Evolutionary conservation across 1,140 invertebrate genomes (phyloP).

Genomic region (Trypoxylus dichotomus): DNA sequence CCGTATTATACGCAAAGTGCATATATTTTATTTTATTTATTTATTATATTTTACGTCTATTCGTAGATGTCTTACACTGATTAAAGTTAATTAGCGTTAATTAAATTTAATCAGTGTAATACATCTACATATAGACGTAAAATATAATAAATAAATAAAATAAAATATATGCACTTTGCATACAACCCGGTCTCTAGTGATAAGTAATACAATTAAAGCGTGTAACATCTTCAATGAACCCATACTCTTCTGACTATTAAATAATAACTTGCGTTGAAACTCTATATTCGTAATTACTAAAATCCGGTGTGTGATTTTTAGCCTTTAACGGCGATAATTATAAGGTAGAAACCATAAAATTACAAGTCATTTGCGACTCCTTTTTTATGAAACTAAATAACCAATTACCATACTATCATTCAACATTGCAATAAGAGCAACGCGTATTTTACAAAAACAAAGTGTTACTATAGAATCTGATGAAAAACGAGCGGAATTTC

Average conservation of each 20-base stretch:
- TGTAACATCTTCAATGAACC: not conserved
- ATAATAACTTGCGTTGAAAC: not conserved
- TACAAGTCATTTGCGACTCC: not conserved
- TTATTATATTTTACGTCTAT: too few species aligned
- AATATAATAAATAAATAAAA: too few species aligned
- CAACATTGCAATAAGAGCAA: conserved; percentile 27
- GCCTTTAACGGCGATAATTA: conserved; percentile 8
- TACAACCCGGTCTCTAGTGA: too few species aligned
- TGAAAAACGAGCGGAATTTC: conserved; percentile 34
- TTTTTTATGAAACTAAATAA: conserved; percentile 24
- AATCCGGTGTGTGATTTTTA: not conserved
- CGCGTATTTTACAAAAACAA: conserved; percentile 33
- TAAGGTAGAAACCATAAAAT: conserved; percentile 2
- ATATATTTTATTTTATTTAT: too few species aligned
- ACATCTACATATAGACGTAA: too few species aligned
- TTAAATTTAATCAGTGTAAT: too few species aligned
- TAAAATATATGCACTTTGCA: too few species aligned
- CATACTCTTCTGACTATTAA: not conserved
- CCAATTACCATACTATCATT: conserved; percentile 33
- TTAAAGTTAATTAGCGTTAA: too few species aligned
- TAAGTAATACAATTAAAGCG: too few species aligned
- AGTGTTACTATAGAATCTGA: conserved; percentile 31
- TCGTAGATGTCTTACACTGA: too few species aligned
- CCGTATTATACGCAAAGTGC: too few species aligned
- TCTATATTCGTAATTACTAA: not conserved